These are phyloP conservation scores for Drosophila sulfurigaster DNA, from an alignment of 1,140 invertebrate species.

Conservation along the genomic window DNA sequence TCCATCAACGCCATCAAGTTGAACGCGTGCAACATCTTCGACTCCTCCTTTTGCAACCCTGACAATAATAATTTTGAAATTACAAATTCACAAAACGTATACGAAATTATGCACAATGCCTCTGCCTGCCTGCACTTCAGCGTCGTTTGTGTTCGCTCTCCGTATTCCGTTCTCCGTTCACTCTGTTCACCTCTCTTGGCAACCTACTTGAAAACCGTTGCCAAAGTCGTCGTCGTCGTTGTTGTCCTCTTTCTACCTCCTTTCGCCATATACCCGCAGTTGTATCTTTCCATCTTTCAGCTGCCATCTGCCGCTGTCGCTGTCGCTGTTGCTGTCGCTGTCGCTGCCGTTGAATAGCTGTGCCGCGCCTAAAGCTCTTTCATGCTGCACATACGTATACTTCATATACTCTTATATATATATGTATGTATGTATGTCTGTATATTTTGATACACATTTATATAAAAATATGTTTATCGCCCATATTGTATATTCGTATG, in stretches of 20 bases:
- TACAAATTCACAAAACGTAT: conserved; percentile 83
- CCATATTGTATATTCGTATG: conserved; percentile 6
- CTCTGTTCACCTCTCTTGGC: not conserved
- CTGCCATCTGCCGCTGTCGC: conserved; percentile 72
- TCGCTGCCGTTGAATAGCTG: conserved; percentile 59
- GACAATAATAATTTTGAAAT: conserved; percentile 79
- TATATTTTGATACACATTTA: conserved; percentile 43
- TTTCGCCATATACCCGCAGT: conserved; percentile 11
- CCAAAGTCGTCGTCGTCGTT: conserved; percentile 9
- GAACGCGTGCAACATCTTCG: conserved; percentile 29
- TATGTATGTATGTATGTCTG: conserved; percentile 31
- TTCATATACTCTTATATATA: conserved; percentile 32
- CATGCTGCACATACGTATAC: conserved; percentile 51
- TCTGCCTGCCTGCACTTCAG: conserved; percentile 55
- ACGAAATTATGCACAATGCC: conserved; percentile 78
- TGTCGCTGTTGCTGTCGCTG: conserved; percentile 4
- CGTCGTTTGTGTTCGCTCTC: conserved; percentile 23
- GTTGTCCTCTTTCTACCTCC: conserved; percentile 25
- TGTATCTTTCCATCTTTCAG: conserved; percentile 65
- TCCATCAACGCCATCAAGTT: conserved; percentile 40
- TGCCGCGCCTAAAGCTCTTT: conserved; percentile 75
- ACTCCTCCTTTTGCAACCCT: conserved; percentile 40
- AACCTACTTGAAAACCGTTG: conserved; percentile 21
- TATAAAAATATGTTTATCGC: conserved; percentile 33
- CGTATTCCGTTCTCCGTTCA: too few species aligned